Base-by-base conservation (phyloP, 2,888 invertebrate species). In the Papilio protenor region DNA sequence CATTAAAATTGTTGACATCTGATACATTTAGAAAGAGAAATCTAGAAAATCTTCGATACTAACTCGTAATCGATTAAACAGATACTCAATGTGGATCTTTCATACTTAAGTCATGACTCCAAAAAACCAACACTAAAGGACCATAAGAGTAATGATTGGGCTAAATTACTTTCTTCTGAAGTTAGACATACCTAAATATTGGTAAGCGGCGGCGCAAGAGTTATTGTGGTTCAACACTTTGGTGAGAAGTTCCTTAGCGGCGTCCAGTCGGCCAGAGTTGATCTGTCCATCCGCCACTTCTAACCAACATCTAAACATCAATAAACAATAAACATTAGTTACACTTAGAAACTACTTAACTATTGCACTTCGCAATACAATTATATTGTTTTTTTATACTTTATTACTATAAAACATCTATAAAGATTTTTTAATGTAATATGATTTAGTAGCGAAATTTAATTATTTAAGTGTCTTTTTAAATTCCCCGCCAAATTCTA, bases 131-230 rank as follows among this genome's bases (percentile, higher is more conserved):
- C 33, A 33, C 0, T 33, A 33, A 33, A 33, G 2, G 3, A 5
- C 33, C 0, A 2, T 4, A 33, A 33, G 3, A 33, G 33, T 33
- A 33, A 33, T 33, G n/a, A n/a, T n/a, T n/a, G 33, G 4, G 33
- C 33, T 3, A 33, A 33, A 33, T 33, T 33, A 33, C 1, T 33
- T 33, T 33, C 33, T 33, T 33, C 4, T 16, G 1, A 12, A 82
- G 82, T 82, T 83, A 95, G 2, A 59, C 59, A 0, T 59, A 61
- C 95, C 96, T 73, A 95, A 89, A 79, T 98, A 97, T 89, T 99
- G 99, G 87, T 98, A 98, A 0, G 99, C 99, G 83, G 98, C 97
- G 21, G 97, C 96, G 86, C 98, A 98, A 0, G 98, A 98, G 82
- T 98, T 97, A 87, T 98, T 98, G 86, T 98, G 97, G 79, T 96